Conservation (phyloP, 2,797 vertebrate genomes). For the Siniperca scherzeri region DNA sequence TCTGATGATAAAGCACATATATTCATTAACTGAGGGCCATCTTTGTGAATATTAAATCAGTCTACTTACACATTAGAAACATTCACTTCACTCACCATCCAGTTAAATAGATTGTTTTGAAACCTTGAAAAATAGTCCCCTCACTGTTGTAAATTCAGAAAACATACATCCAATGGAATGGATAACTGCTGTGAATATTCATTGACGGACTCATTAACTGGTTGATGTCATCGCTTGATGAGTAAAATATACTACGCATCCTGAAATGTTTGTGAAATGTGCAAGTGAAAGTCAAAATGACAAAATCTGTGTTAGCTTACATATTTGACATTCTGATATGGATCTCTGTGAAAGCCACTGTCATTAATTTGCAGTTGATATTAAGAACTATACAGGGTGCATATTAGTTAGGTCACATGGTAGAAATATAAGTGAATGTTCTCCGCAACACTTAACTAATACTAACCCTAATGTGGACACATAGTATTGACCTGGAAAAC, state of each 20-base stretch:
- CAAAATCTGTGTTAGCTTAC: constrained; percentile 75
- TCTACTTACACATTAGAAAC: constrained; percentile 48
- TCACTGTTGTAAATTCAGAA: constrained; percentile 77
- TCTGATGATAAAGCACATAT: constrained; percentile 81
- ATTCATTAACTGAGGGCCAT: constrained; percentile 65
- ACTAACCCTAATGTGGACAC: constrained; percentile 62
- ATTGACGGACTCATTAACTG: constrained; percentile 75
- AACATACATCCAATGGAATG: constrained; percentile 69
- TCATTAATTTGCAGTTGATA: constrained; percentile 58
- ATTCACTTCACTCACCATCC: constrained; percentile 49
- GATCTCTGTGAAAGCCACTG: constrained; percentile 64
- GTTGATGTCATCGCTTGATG: constrained; percentile 71
- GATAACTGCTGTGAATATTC: constrained; percentile 78
- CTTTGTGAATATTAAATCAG: constrained; percentile 78
- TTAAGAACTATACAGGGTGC: constrained; percentile 77
- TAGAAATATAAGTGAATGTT: constrained; percentile 66
- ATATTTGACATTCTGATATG: constrained; percentile 71
- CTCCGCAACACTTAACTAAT: constrained; percentile 60
- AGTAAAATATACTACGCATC: constrained; percentile 74
- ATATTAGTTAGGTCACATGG: constrained; percentile 74
- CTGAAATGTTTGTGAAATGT: constrained; percentile 82
- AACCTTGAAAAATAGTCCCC: constrained; percentile 41
- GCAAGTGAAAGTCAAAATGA: constrained; percentile 77
- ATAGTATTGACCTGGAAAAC: constrained; percentile 51
- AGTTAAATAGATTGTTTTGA: constrained; percentile 63